Percentiles rank a stretch among this genome's conserved stretches.
Evolutionary conservation across 2,797 vertebrate genomes (phyloP).

Genomic region (Poecilia wingei): DNA sequence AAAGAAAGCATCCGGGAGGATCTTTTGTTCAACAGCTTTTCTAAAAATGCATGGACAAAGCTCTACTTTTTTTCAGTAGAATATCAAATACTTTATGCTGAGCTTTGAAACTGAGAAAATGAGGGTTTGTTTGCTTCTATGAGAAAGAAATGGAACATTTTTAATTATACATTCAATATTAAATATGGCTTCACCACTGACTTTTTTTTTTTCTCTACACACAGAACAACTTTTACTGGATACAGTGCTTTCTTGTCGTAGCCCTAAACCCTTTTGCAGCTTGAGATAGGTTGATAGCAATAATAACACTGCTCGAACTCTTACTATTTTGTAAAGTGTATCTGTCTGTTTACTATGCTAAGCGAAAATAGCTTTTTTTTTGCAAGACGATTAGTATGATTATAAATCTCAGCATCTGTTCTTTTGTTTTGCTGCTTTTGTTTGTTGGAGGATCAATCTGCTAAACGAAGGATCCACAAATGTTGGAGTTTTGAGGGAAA

Average conservation of each 20-base stretch:
- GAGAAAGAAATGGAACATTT: conserved; percentile 37
- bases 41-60: conserved; percentile 62
- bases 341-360: conserved; percentile 24
- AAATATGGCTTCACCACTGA: conserved; percentile 16
- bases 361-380: conserved; percentile 24
- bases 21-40: conserved; percentile 37
- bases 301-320: conserved; percentile 51
- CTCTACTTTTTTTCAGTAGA: conserved; percentile 31
- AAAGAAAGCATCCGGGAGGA: conserved; percentile 33
- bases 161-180: conserved; percentile 10
- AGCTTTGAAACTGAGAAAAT: conserved; percentile 34
- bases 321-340: conserved; percentile 25
- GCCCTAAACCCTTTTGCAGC: conserved; percentile 33
- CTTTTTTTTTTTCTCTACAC: conserved; percentile 12
- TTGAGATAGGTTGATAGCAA: conserved; percentile 60
- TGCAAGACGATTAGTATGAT: not conserved
- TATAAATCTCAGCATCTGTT: not conserved
- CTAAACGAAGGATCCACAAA: not conserved
- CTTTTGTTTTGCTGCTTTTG: not conserved
- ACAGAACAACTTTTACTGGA: conserved; percentile 30
- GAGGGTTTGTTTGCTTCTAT: conserved; percentile 40
- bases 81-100: conserved; percentile 29
- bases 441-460: not conserved
- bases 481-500: not conserved
- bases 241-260: conserved; percentile 24